These are phyloP conservation scores for Kuschelorhynchus macadamiae DNA, from an alignment of 2,888 invertebrate species.

Conservation along the genomic window DNA sequence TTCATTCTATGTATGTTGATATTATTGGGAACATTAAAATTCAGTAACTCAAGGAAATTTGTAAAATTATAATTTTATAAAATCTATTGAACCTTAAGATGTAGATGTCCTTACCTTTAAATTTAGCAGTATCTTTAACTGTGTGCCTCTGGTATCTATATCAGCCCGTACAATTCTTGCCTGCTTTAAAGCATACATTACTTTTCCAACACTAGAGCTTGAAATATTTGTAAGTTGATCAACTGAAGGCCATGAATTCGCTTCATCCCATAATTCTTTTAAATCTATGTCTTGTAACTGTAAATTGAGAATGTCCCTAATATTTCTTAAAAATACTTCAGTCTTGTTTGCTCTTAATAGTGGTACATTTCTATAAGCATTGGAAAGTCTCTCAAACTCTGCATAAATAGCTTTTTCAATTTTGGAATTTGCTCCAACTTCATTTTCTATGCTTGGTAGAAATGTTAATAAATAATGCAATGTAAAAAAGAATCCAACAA, in stretches of 20 bases:
- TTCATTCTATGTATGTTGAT: no score
- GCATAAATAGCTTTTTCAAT: slow-evolving; percentile 56
- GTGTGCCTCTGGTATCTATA: slow-evolving; percentile 88
- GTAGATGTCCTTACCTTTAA: slow-evolving; percentile 80
- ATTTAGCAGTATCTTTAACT: slow-evolving; percentile 86
- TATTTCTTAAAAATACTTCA: slow-evolving; percentile 55
- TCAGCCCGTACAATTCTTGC: slow-evolving; percentile 81
- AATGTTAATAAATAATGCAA: slow-evolving; percentile 58
- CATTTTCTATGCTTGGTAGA: slow-evolving; percentile 58
- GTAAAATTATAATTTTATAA: no score
- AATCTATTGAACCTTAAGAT: no score
- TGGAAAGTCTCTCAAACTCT: slow-evolving; percentile 54
- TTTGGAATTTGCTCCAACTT: slow-evolving; percentile 52
- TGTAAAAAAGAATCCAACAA: slow-evolving; percentile 58
- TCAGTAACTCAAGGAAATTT: no score
- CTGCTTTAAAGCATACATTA: slow-evolving; percentile 77
- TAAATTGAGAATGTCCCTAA: slow-evolving; percentile 26
- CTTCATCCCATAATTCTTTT: slow-evolving; percentile 62
- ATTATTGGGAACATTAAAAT: no score
- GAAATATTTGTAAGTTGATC: slow-evolving; percentile 63
- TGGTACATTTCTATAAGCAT: slow-evolving; percentile 40
- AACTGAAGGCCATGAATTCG: slow-evolving; percentile 66
- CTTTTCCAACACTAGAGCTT: slow-evolving; percentile 73
- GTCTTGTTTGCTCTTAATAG: neutral
- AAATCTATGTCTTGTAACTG: slow-evolving; percentile 40